phyloP scores from a whole-genome alignment of 2,888 invertebrate species.

The Nineta flava region DNA sequence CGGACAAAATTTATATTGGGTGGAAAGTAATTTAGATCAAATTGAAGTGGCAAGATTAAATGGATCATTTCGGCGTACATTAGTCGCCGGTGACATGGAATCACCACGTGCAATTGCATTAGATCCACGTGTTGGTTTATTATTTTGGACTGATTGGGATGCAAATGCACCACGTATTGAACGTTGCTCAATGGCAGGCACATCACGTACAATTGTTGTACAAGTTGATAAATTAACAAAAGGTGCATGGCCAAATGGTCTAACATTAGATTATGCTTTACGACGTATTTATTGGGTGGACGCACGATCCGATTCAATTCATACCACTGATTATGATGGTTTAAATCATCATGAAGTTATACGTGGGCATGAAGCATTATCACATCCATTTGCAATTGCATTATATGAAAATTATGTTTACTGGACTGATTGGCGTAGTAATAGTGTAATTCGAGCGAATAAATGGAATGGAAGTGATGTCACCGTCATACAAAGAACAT shows the following conservation, averaged over 20 bases:
- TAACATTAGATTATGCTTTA: conserved; percentile 60
- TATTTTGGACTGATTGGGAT: conserved; percentile 88
- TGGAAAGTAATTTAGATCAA: conserved; percentile 67
- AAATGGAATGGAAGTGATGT: conserved; percentile 76
- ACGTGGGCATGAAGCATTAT: conserved; percentile 54
- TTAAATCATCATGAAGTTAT: conserved; percentile 51
- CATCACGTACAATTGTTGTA: conserved; percentile 41
- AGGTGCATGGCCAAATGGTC: conserved; percentile 70
- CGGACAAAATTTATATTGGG: conserved; percentile 75
- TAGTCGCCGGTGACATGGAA: conserved; percentile 69
- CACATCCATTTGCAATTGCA: conserved; percentile 81
- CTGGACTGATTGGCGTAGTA: conserved; percentile 90
- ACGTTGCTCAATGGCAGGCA: conserved; percentile 64
- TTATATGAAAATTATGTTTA: conserved; percentile 76
- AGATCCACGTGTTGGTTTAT: conserved; percentile 56
- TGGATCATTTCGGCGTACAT: conserved; percentile 59
- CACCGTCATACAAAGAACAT: conserved; percentile 60
- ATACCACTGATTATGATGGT: conserved; percentile 70
- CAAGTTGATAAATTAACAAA: conserved; percentile 32
- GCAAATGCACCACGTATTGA: conserved; percentile 63
- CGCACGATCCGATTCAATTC: conserved; percentile 78
- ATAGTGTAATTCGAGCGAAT: conserved; percentile 71
- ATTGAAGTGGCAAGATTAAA: conserved; percentile 64
- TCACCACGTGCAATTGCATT: conserved; percentile 69
- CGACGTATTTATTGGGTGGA: conserved; percentile 71